Evolutionary conservation across 2,113 vertebrate species (phyloP), one percentile per base, ranked within the genome.

Genomic region (Salvator merianae): DNA sequence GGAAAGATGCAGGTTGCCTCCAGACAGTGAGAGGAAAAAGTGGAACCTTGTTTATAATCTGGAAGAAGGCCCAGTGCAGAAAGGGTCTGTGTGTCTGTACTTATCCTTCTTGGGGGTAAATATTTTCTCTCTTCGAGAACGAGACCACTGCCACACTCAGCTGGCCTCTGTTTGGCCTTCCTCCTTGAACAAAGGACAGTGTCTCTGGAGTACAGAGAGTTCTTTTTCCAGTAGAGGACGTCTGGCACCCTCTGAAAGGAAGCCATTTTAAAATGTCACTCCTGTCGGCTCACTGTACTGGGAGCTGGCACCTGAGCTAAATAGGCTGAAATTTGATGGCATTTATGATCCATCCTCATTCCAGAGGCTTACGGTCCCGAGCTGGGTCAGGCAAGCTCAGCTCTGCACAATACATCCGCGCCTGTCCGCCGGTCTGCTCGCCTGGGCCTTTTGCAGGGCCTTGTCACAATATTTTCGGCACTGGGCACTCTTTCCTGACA

Each of bases 321-420:
- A 70, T 59, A 32, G 36, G 30, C 47, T 38, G 22, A 32, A 84
- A 84, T 77, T 30, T 34, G 83, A 84, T 71, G 76, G 65, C 30
- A 6, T 62, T 77, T 70, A 22, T 70, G 4, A 78, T 71, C 34
- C 40, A 34, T 70, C 66, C 70, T 43, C 22, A n/a, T 59, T 59
- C 26, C 20, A 28, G 65, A 28, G 12, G 28, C 62, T 69, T 26
- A 22, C 30, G 62, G 73, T 32, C 34, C 69, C 63, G 28, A n/a
- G 34, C 14, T 59, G 66, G 75, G 43, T 70, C 81, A 10, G 9
- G 7, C 30, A 16, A 36, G 28, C 30, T 14, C 8, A 28, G 30
- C 74, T 77, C 65, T 13, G n/a, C 18, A 2, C 63, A 77, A 75
- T 34, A 59, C 16, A 2, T 30, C 1, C 20, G 1, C 38, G 7